Evolutionary conservation across 2,113 vertebrate genomes (phyloP), one percentile per base, ranked within the genome.

Genomic region (Colaptes auratus): DNA sequence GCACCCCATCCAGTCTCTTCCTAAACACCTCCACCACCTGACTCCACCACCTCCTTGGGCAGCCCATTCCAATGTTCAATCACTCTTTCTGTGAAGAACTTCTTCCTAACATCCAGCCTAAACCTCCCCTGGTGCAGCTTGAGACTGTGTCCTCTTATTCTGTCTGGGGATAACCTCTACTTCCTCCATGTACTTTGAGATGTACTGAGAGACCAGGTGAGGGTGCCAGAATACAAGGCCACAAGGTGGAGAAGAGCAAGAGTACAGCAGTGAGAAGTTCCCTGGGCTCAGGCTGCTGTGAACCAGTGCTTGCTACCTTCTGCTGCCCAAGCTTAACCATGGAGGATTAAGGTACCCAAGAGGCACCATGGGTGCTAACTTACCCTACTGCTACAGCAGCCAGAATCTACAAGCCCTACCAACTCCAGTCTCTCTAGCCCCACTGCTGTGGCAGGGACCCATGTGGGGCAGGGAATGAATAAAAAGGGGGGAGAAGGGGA

Each of bases 351-450:
- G 48, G 30, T 39, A 33, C 82, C 72, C 63, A 60, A 0, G 1
- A 48, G 53, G 53, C 67, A 61, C 48, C 1, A 1, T 1, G 1
- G 70, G 7, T 2, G 1, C 55, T 35, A 67, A 46, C 35, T 24
- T 46, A 46, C 35, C 30, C 72, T 2, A 0, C 42, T 69, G 60
- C 65, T 39, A 12, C 0, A 0, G 50, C 60, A 64, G 63, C 28
- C 77, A 70, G 44, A 59, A 86, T 42, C 55, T 50, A 55, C 27
- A 79, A 70, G 24, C 23, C 15, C 66, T 25, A 36, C 19, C 35
- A 73, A 55, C n/a, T 15, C 11, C 46, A 80, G 35, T 11, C 21
- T 81, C 61, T 48, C 30, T 9, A 63, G 21, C 8, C 25, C 4
- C 61, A 23, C 28, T 73, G 36, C 53, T 74, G 65, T 36, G 27